Conservation (phyloP, 2,113 vertebrate genomes). For the Tonatia bakeri region DNA sequence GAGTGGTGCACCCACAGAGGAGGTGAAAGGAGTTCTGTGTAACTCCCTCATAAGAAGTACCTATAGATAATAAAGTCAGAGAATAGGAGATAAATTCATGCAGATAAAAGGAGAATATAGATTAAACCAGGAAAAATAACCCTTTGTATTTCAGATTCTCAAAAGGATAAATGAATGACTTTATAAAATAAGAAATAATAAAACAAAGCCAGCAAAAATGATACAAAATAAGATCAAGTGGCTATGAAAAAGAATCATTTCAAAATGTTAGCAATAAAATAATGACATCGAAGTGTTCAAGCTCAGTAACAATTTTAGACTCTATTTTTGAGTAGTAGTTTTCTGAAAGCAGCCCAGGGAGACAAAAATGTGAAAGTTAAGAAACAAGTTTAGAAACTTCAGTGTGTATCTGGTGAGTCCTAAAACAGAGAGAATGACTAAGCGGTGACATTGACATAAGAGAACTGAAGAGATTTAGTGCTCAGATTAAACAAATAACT, state of each 20-base stretch:
- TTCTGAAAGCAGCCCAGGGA: background rate
- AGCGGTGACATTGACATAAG: background rate
- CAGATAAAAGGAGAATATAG: background rate
- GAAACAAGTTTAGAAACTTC: background rate
- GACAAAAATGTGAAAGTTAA: conserved; percentile 17
- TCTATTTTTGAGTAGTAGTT: background rate
- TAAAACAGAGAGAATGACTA: background rate
- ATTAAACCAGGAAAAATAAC: background rate
- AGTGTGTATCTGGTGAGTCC: background rate
- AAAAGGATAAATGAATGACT: background rate
- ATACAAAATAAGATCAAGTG: background rate
- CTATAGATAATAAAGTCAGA: background rate
- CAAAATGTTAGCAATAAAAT: background rate
- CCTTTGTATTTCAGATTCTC: background rate
- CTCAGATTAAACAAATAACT: conserved; percentile 2
- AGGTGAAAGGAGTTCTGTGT: background rate
- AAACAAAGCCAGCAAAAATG: background rate
- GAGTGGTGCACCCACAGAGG: background rate
- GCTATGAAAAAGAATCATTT: background rate
- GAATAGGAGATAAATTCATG: background rate
- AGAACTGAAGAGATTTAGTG: conserved; percentile 17
- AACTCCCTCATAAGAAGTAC: background rate
- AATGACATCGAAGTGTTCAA: background rate
- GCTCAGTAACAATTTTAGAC: background rate
- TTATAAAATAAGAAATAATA: conserved; percentile 15